Percentiles rank a stretch among this genome's conserved stretches.
Evolutionary conservation across 2,113 vertebrate genomes (phyloP).

Genomic region (Hypanus sabinus): DNA sequence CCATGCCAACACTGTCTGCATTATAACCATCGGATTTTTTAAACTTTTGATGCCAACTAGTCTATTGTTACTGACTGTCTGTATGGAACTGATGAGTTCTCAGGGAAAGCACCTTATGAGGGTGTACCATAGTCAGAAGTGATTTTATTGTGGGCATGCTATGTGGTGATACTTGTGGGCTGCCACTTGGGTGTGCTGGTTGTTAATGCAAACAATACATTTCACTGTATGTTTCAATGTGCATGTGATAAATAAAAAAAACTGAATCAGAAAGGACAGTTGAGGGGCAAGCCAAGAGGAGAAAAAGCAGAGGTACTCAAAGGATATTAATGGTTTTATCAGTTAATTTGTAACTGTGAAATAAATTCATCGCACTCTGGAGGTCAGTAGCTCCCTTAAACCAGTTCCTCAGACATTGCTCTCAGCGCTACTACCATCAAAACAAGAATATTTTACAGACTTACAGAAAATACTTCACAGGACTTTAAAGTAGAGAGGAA

Average conservation of each 20-base stretch:
- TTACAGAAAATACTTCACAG: slow-evolving; percentile 4
- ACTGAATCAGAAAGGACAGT: neutral
- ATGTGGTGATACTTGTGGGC: too few species aligned
- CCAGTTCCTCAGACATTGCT: neutral
- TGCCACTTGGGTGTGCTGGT: too few species aligned
- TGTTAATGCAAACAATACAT: too few species aligned
- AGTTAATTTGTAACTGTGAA: neutral
- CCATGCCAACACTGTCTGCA: neutral
- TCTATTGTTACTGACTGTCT: neutral
- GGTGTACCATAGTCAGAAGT: too few species aligned
- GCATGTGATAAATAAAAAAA: too few species aligned
- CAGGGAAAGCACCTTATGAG: too few species aligned
- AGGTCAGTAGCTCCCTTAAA: neutral
- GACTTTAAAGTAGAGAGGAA: slow-evolving; percentile 2
- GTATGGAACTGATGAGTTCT: neutral
- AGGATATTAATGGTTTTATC: neutral
- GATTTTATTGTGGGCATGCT: too few species aligned
- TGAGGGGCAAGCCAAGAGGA: neutral
- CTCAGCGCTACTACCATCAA: neutral
- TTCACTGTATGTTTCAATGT: too few species aligned
- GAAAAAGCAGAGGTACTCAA: neutral
- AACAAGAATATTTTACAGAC: neutral
- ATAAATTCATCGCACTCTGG: neutral
- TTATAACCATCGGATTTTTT: neutral
- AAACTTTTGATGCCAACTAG: neutral